phyloP scores from a whole-genome alignment of 2,888 invertebrate species.

The Cordylochernes scorpioides region DNA sequence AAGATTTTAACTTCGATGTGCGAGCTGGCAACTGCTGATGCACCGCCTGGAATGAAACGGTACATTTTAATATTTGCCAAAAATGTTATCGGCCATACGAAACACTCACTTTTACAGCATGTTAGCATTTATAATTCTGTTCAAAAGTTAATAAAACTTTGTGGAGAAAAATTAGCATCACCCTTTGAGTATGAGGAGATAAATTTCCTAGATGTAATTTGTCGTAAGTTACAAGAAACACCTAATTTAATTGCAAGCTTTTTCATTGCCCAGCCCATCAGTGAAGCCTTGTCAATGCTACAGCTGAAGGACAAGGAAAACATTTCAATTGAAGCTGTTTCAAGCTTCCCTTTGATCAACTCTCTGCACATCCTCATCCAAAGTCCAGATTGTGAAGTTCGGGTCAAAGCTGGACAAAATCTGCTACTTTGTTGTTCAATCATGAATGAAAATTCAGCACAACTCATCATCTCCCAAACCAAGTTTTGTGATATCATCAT shows the following conservation, averaged over 20 bases:
- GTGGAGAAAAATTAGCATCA: slow-evolving; percentile 40
- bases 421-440: slow-evolving; percentile 21
- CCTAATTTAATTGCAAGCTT: slow-evolving; percentile 31
- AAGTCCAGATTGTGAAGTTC: slow-evolving; percentile 24
- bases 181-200: slow-evolving; percentile 47
- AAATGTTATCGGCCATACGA: slow-evolving; percentile 33
- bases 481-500: slow-evolving; percentile 16
- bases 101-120: slow-evolving; percentile 36
- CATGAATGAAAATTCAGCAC: slow-evolving; percentile 17
- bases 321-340: not conserved
- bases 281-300: slow-evolving; percentile 5
- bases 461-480: slow-evolving; percentile 18
- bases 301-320: not conserved
- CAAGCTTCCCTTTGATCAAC: slow-evolving; percentile 20
- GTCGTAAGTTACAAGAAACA: slow-evolving; percentile 41
- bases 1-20: slow-evolving; percentile 31
- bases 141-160: slow-evolving; percentile 34
- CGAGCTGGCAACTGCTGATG: slow-evolving; percentile 36
- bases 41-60: slow-evolving; percentile 40
- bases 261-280: slow-evolving; percentile 16
- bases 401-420: slow-evolving; percentile 23
- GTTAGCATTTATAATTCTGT: slow-evolving; percentile 33
- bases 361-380: slow-evolving; percentile 21
- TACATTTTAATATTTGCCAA: slow-evolving; percentile 36
- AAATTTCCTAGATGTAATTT: slow-evolving; percentile 38